These are phyloP conservation scores for Trissonchulus latispiculum DNA, from an alignment of 2,888 invertebrate genomes.

Conservation along the genomic window DNA sequence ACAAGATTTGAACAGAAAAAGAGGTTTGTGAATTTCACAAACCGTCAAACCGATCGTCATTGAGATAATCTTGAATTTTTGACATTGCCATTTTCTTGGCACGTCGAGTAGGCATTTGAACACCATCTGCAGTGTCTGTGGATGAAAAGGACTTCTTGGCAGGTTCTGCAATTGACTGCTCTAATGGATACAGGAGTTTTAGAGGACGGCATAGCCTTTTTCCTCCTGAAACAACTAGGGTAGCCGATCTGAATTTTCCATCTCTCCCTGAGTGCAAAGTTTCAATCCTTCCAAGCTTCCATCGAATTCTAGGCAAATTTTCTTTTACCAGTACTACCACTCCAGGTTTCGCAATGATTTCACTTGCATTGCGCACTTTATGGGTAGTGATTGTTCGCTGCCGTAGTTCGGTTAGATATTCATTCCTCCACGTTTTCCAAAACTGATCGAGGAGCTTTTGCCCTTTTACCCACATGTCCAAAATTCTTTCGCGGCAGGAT, in stretches of 20 bases:
- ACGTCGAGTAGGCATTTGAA: too few relatives aligned
- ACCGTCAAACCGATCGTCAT: too few relatives aligned
- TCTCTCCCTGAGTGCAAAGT: background rate
- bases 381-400: background rate
- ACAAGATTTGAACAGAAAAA: too few relatives aligned
- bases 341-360: background rate
- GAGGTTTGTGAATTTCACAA: too few relatives aligned
- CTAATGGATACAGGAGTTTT: background rate
- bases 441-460: too few relatives aligned
- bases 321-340: background rate
- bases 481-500: too few relatives aligned
- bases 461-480: background rate
- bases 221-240: background rate
- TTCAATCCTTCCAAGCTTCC: background rate
- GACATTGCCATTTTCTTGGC: too few relatives aligned
- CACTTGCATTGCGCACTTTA: background rate
- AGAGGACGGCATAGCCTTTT: background rate
- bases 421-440: background rate
- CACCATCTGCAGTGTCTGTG: too few relatives aligned
- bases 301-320: background rate
- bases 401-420: background rate
- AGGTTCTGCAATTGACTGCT: too few relatives aligned
- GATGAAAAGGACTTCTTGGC: too few relatives aligned
- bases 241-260: background rate
- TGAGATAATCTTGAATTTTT: too few relatives aligned